Base-by-base conservation (phyloP, 2,888 invertebrate genomes). In the Orthonevra nobilis region DNA sequence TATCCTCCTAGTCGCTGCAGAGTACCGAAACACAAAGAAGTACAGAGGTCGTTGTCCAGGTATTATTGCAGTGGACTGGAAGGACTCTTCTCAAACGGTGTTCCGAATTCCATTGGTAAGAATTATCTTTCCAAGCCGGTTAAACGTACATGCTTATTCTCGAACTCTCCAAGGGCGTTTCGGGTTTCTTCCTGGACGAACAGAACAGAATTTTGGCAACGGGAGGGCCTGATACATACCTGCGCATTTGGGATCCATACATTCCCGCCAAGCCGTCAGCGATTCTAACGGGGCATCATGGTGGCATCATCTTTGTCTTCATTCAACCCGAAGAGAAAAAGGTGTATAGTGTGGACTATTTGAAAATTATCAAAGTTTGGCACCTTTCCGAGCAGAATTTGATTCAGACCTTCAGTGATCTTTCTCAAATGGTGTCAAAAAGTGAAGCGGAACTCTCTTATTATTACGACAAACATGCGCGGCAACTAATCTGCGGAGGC, bases 171-270 rank as follows among this genome's bases (percentile, higher is more conserved):
- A 50, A 91, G 91, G 93, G 93, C 14, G 90, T 92, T 26, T 91
- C 92, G 81, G 92, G 92, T 81, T 93, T 93, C 84, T 91, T 90
- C 63, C 89, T 92, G 83, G 91, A 91, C 82, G 92, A 91, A 86
- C 90, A 90, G 9, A 89, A 89, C 14, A 92, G 92, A 82, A 86
- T 92, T 42, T 84, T 94, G 46, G 93, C 91, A 60, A 93, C 93
- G 1, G 96, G 95, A 1, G 94, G 96, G 2, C 92, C 94, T 4
- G 96, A 96, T 87, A 93, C 93, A 82, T 85, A 91, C 54, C 90
- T 95, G 19, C 91, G 95, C 30, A 89, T 95, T 54, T 96, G 96
- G 96, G 95, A 94, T 87, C 92, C 95, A 0, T 94, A 94, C 85
- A 92, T 94, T n/a, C 91, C 94, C 1, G 88, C 89, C 50, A 92